These are phyloP conservation scores for Pipra filicauda DNA, from an alignment of 2,113 vertebrate genomes.

Conservation along the genomic window DNA sequence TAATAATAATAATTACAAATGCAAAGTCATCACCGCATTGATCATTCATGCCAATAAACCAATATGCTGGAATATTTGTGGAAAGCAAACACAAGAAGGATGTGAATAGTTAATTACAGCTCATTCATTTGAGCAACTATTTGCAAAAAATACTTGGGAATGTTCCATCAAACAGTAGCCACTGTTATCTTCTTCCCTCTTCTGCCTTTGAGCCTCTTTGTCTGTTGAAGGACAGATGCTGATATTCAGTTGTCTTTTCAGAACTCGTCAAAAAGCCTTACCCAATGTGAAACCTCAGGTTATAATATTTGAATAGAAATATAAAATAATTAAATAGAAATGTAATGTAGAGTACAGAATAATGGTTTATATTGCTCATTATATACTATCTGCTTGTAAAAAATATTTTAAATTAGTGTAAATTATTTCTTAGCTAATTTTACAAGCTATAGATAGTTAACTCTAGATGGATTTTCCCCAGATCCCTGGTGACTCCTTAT, in stretches of 20 bases:
- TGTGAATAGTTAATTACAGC: slow-evolving; percentile 66
- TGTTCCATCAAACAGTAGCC: neutral
- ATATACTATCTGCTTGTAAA: neutral
- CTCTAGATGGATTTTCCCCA: neutral
- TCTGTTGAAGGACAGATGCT: slow-evolving; percentile 5
- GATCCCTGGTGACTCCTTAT: neutral
- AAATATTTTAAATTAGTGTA: neutral
- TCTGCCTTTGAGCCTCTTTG: neutral
- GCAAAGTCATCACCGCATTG: slow-evolving; percentile 23
- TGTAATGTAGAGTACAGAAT: neutral
- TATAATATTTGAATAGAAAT: neutral
- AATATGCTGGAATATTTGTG: slow-evolving; percentile 49
- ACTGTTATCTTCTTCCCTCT: neutral
- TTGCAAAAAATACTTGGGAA: slow-evolving; percentile 28
- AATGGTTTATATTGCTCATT: neutral
- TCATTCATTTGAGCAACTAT: slow-evolving; percentile 45
- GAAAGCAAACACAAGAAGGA: slow-evolving; percentile 46
- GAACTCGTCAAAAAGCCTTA: neutral
- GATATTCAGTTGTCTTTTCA: neutral
- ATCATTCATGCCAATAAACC: slow-evolving; percentile 51
- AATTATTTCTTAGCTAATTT: neutral
- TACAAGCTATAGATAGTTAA: neutral
- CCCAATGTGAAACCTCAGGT: neutral
- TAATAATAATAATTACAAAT: slow-evolving; percentile 58
- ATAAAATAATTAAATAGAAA: neutral